Evolutionary conservation across 2,797 vertebrate genomes (phyloP), one percentile per base, ranked within the genome.

Genomic region (Clamator glandarius): DNA sequence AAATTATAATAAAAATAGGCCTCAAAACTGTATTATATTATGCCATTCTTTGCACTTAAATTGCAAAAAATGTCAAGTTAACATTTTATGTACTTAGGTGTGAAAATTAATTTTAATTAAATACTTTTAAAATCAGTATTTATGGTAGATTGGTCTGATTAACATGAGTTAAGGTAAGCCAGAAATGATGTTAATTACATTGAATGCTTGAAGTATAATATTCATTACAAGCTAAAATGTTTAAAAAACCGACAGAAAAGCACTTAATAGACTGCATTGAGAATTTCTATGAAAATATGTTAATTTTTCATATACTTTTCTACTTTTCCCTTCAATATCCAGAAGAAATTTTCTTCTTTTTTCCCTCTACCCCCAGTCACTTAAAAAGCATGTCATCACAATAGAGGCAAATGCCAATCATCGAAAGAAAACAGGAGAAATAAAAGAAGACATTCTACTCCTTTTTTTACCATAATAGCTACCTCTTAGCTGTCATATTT

Each of bases 31-130:
- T 58, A 52, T 64, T 81, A 24, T 57, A 68, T 51, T 80, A 52
- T 17, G 17, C 35, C 25, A 75, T 75, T 63, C 44, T 79, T 75
- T 86, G 28, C 44, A 58, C 25, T 62, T n/a, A 72, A 75, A 73
- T 64, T 50, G 11, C 39, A 68, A 29, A 62, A 58, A 80, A 86
- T 21, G 4, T 41, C 36, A 64, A 55, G 35, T 51, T 84, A 88
- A 51, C 9, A 39, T 87, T 64, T 81, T 36, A 58, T 31, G 51
- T 42, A 35, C 10, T 59, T 68, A 29, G 51, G 5, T 55, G 25
- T 48, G 55, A 90, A 91, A 80, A 89, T 42, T 61, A 52, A 75
- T 89, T 92, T 90, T 76, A 68, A 95, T 66, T 66, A 87, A 69
- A 69, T 69, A 33, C 3, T 58, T 58, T 89, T 63, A 11, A 87